Conservation (phyloP, 2,888 invertebrate genomes). For the Achlya flavicornis region DNA sequence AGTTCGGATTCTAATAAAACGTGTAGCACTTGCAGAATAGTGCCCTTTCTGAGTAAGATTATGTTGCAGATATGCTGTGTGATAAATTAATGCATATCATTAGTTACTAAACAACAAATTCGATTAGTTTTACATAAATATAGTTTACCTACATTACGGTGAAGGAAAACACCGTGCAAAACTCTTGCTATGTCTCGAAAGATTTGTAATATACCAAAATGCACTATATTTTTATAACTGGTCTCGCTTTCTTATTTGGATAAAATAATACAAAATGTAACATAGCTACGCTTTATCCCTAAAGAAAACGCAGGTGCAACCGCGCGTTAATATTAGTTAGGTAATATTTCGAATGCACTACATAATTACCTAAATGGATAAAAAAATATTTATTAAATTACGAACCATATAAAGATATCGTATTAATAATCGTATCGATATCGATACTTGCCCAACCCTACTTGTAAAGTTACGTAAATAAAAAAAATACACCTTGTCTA, state of each 20-base stretch:
- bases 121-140: background rate
- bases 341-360: background rate
- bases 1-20: background rate
- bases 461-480: conserved; percentile 19
- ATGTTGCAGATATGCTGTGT: background rate
- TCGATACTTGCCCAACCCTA: conserved; percentile 16
- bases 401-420: background rate
- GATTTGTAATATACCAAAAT: too few species aligned
- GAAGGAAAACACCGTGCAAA: too few species aligned
- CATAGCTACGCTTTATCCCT: too few species aligned
- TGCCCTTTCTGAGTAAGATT: background rate
- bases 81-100: background rate
- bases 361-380: background rate
- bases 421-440: background rate
- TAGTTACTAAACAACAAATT: background rate
- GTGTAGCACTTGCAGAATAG: background rate
- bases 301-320: too few species aligned
- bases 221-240: too few species aligned
- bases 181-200: too few species aligned
- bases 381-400: background rate
- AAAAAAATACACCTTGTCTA: conserved; percentile 27
- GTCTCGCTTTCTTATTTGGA: too few species aligned
- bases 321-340: too few species aligned
- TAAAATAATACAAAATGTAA: too few species aligned
- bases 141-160: background rate